These are phyloP conservation scores for Ornithoptera alexandrae DNA, from an alignment of 2,888 invertebrate genomes.

Conservation along the genomic window DNA sequence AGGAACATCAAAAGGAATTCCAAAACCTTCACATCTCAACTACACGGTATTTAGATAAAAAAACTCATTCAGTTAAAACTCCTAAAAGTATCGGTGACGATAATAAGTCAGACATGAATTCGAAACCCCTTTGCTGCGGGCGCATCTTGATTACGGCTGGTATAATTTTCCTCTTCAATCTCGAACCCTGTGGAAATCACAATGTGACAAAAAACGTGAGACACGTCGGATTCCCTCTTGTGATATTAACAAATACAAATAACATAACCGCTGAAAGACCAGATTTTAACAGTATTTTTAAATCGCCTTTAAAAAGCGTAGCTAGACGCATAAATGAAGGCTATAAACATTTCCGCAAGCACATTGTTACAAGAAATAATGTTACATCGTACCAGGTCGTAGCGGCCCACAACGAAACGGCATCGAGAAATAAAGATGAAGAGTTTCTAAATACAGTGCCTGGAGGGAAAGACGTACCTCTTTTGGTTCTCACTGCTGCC, in stretches of 20 bases:
- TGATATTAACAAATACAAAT: neutral
- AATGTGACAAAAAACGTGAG: neutral
- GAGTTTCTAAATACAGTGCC: no score
- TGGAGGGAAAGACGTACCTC: no score
- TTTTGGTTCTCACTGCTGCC: no score
- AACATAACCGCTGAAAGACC: neutral
- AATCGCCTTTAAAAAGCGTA: neutral
- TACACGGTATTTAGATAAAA: neutral
- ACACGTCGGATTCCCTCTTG: neutral
- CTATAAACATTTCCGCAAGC: conserved; percentile 2
- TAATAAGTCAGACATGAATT: conserved; percentile 1
- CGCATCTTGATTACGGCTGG: conserved; percentile 6
- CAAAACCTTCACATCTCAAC: neutral
- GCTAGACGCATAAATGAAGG: neutral
- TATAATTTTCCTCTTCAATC: conserved; percentile 9
- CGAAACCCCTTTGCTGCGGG: neutral
- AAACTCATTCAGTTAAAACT: neutral
- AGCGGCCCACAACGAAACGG: no score
- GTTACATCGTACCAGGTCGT: no score
- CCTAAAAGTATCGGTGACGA: neutral
- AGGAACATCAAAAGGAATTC: no score
- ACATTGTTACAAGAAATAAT: neutral
- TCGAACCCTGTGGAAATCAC: conserved; percentile 22
- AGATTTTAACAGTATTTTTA: neutral
- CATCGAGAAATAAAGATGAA: no score